Conservation (phyloP, 2,888 invertebrate species). For the Smittia aterrima region DNA sequence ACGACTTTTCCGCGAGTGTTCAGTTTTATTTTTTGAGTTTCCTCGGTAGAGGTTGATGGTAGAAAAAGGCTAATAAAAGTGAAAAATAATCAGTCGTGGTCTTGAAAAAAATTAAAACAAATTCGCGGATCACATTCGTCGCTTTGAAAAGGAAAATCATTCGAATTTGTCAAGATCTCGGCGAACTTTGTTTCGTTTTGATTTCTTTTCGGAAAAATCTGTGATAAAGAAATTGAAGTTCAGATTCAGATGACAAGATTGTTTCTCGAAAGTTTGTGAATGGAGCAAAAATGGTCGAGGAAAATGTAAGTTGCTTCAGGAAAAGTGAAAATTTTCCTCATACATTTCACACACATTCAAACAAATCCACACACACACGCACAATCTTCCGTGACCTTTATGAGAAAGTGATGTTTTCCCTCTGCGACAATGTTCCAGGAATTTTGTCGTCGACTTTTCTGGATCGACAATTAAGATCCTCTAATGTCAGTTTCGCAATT, state of each 20-base stretch:
- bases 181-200: not conserved
- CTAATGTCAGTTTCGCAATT: not conserved
- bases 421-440: not conserved
- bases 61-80: not conserved
- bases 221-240: constrained; percentile 6
- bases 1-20: not conserved
- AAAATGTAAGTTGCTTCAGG: constrained; percentile 36
- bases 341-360: not conserved
- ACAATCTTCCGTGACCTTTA: not conserved
- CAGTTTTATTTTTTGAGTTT: constrained; percentile 13
- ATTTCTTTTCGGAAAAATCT: not conserved
- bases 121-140: not conserved
- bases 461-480: not conserved
- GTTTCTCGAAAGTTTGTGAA: not conserved
- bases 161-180: not conserved
- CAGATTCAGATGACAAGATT: not conserved
- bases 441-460: not conserved
- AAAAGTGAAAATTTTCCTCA: constrained; percentile 19
- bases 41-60: not conserved
- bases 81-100: not conserved
- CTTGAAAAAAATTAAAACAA: not conserved
- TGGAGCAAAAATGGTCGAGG: constrained; percentile 36
- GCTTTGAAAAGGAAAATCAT: not conserved
- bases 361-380: not conserved
- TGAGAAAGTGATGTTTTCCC: not conserved